Conservation (phyloP, 1,140 invertebrate species). For the Zaprionus ghesquierei region DNA sequence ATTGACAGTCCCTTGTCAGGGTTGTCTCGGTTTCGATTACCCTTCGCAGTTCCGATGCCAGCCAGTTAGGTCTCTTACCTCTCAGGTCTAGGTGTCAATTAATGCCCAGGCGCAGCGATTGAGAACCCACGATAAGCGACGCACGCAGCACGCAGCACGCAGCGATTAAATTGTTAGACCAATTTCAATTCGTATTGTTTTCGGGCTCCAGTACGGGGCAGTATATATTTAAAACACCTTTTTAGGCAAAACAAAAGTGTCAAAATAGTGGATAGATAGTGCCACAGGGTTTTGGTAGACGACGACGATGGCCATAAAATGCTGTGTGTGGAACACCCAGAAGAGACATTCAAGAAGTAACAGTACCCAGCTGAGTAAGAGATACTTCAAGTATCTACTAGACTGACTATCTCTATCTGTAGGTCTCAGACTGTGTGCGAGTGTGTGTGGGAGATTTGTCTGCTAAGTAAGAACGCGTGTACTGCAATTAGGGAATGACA, state of each 20-base stretch:
- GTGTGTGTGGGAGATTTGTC: conserved; percentile 33
- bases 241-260: conserved; percentile 76
- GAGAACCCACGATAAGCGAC: conserved; percentile 55
- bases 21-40: conserved; percentile 11
- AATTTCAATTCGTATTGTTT: conserved; percentile 33
- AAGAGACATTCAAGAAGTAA: conserved; percentile 32
- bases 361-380: conserved; percentile 32
- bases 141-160: conserved; percentile 9
- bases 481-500: conserved; percentile 71
- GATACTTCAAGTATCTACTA: conserved; percentile 40
- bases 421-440: neutral
- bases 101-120: conserved; percentile 61
- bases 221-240: conserved; percentile 71
- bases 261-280: conserved; percentile 63
- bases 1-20: conserved; percentile 67
- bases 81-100: conserved; percentile 66
- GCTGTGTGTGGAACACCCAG: conserved; percentile 59
- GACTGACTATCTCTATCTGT: conserved; percentile 5
- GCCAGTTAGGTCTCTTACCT: neutral
- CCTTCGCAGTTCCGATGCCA: neutral
- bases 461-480: conserved; percentile 69
- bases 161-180: conserved; percentile 70
- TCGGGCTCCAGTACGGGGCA: conserved; percentile 43
- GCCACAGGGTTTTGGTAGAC: neutral
- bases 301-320: conserved; percentile 52